A percentile compares a stretch with the other conserved stretches of the same genome.
Evolutionary conservation across 1,140 invertebrate species (phyloP).

Genomic region (Saccostrea cuccullata): DNA sequence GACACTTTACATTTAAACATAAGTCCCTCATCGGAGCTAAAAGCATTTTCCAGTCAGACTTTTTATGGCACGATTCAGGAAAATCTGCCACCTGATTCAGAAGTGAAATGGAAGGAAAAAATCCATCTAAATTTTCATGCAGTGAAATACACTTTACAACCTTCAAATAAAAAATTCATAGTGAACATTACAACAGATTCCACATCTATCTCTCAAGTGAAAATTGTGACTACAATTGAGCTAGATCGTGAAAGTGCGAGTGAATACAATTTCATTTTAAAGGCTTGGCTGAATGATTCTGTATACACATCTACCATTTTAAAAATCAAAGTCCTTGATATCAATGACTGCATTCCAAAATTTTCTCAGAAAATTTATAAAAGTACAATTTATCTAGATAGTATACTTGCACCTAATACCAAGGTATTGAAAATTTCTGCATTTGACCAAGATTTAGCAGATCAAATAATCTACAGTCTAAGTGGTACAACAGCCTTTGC

Average conservation of each 20-base stretch:
- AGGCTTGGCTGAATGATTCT: slow-evolving; percentile 37
- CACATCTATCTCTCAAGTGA: slow-evolving; percentile 26
- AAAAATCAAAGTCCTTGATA: slow-evolving; percentile 48
- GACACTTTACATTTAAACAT: slow-evolving; percentile 40
- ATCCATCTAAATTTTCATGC: slow-evolving; percentile 18
- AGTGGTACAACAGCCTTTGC: slow-evolving; percentile 38
- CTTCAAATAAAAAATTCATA: slow-evolving; percentile 23
- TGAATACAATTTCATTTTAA: slow-evolving; percentile 38
- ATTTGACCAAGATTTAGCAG: slow-evolving; percentile 41
- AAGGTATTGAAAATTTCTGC: slow-evolving; percentile 43
- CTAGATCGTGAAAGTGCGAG: slow-evolving; percentile 39
- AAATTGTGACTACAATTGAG: slow-evolving; percentile 41
- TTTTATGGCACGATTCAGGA: slow-evolving; percentile 49
- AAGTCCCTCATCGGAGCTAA: slow-evolving; percentile 39
- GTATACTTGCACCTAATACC: neutral
- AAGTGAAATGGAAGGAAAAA: slow-evolving; percentile 39
- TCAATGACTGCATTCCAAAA: slow-evolving; percentile 51
- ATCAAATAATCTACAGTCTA: slow-evolving; percentile 45
- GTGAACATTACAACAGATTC: slow-evolving; percentile 30
- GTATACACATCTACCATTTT: slow-evolving; percentile 45
- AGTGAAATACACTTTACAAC: slow-evolving; percentile 26
- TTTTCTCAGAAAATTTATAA: slow-evolving; percentile 47
- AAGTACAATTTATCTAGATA: neutral
- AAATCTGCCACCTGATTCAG: slow-evolving; percentile 49
- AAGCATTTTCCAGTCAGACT: slow-evolving; percentile 51